Percentiles rank a stretch among this genome's conserved stretches.
Conservation (phyloP, 92 coral and sea anemone species). For the Siderastrea siderea region DNA sequence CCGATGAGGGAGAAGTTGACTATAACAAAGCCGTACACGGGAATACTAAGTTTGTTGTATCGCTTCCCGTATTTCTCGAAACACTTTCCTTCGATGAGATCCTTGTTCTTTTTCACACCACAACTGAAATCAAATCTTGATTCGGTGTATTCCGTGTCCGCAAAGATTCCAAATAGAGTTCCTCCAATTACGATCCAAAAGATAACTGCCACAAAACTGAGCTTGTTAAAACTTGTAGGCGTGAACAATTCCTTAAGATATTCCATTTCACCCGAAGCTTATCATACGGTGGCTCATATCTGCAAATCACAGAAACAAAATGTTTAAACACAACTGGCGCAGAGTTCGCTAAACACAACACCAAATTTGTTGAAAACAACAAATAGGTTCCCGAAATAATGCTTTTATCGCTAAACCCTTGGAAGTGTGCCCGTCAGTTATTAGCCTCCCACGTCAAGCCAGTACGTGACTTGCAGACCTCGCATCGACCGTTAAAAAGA, state of each 20-base stretch:
- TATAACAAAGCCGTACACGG: constrained; percentile 21
- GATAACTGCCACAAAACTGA: neutral
- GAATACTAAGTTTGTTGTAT: neutral
- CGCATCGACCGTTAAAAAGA: too few species aligned
- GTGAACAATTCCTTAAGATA: neutral
- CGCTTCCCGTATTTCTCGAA: neutral
- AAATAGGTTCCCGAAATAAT: too few species aligned
- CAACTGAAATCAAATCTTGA: constrained; percentile 6
- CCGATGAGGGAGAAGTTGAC: neutral
- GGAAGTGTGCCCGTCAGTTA: too few species aligned
- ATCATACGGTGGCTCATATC: too few species aligned
- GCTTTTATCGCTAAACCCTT: too few species aligned
- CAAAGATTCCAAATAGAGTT: neutral
- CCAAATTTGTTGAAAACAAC: too few species aligned
- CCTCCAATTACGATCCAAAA: neutral
- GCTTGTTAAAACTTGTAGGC: neutral
- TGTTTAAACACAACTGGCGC: too few species aligned
- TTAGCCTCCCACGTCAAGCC: too few species aligned
- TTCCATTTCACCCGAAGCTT: neutral
- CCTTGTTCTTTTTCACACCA: neutral
- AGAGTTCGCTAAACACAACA: too few species aligned
- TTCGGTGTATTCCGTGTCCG: neutral
- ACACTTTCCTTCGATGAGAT: constrained; percentile 13
- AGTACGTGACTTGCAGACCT: too few species aligned
- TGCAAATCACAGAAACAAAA: too few species aligned